These are phyloP conservation scores for Trachythela sp. DNA, from an alignment of 64 coral and sea anemone species.

Conservation along the genomic window DNA sequence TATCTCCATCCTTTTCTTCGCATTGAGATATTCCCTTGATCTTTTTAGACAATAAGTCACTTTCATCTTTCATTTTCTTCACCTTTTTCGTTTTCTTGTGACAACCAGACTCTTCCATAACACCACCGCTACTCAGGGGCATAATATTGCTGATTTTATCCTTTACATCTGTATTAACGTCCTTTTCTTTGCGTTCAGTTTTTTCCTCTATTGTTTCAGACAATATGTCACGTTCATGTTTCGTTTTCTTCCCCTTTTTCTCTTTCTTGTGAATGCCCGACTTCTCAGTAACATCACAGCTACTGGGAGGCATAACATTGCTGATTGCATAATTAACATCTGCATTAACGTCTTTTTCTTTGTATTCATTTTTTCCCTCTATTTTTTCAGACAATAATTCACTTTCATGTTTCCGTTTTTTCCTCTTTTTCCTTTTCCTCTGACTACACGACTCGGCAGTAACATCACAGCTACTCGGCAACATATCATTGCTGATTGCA, in stretches of 20 bases:
- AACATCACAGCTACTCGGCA: too few species aligned
- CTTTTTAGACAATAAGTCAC: background rate
- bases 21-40: background rate
- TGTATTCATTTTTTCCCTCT: too few species aligned
- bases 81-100: background rate
- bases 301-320: background rate
- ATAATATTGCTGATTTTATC: background rate
- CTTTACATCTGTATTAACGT: background rate
- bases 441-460: background rate
- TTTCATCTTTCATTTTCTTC: background rate
- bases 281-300: background rate
- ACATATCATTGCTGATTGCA: too few species aligned
- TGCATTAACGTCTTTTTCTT: too few species aligned
- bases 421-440: background rate
- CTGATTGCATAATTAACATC: too few species aligned
- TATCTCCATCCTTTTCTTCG: background rate
- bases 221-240: background rate
- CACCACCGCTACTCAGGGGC: background rate
- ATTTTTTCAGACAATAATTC: background rate
- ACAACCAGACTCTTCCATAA: background rate
- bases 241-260: background rate
- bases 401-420: background rate
- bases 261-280: background rate
- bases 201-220: background rate
- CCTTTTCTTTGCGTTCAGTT: background rate